phyloP scores from a whole-genome alignment of 2,888 invertebrate species.

The Acronicta leporina region DNA sequence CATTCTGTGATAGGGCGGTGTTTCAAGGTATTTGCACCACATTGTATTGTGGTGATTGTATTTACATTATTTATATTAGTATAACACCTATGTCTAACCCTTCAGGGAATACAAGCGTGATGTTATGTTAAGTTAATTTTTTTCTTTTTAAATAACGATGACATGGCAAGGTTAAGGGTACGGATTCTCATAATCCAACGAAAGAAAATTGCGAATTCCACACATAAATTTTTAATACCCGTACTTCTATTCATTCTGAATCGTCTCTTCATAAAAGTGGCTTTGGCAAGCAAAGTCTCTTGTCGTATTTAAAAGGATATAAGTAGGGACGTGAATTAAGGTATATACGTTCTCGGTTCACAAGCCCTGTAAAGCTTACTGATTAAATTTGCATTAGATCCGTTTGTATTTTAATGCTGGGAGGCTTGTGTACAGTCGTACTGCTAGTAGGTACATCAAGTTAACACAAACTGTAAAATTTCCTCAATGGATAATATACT shows the following conservation, averaged over 20 bases:
- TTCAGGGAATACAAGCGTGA: no score
- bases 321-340: slow-evolving; percentile 9
- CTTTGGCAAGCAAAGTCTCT: slow-evolving; percentile 13
- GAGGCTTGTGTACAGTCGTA: slow-evolving; percentile 35
- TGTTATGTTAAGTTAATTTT: not conserved
- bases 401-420: slow-evolving; percentile 62
- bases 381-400: slow-evolving; percentile 67
- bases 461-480: no score
- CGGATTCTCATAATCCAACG: slow-evolving; percentile 12
- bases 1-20: no score
- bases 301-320: slow-evolving; percentile 15
- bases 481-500: no score
- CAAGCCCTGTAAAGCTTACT: slow-evolving; percentile 55
- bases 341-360: slow-evolving; percentile 21
- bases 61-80: no score
- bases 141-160: not conserved
- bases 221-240: slow-evolving; percentile 24
- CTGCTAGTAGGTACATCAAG: no score
- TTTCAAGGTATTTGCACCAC: no score
- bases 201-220: slow-evolving; percentile 12
- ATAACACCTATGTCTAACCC: no score
- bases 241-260: slow-evolving; percentile 12
- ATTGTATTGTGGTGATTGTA: no score
- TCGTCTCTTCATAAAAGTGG: slow-evolving; percentile 17
- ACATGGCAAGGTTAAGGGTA: slow-evolving; percentile 2